A percentile compares a stretch with the other conserved stretches of the same genome.
These are phyloP conservation scores for Erannis defoliaria DNA, from an alignment of 2,888 invertebrate genomes.

Conservation along the genomic window DNA sequence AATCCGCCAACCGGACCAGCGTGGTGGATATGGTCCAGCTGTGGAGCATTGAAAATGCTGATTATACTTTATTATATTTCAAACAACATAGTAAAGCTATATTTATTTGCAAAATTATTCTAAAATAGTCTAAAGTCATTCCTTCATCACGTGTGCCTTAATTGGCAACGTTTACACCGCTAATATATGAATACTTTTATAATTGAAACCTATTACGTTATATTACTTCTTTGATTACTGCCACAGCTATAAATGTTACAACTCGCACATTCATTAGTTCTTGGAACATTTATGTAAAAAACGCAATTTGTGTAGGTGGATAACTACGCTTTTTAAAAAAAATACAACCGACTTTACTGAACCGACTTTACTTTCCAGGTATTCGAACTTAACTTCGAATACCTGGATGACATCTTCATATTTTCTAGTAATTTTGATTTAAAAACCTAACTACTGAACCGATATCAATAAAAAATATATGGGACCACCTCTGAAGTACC, in stretches of 20 bases:
- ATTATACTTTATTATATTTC: no score
- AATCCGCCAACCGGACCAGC: no score
- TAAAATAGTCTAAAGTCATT: neutral
- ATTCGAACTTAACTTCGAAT: no score
- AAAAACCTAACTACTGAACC: no score
- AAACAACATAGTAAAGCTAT: neutral
- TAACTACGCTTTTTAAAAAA: neutral
- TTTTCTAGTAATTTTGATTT: no score
- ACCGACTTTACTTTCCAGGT: no score
- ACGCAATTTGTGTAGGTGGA: neutral
- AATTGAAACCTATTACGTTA: neutral
- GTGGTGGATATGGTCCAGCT: no score
- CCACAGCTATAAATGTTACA: neutral
- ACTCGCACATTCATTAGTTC: neutral
- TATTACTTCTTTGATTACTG: neutral
- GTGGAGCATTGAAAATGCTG: no score
- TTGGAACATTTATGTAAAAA: neutral
- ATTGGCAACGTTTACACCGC: neutral
- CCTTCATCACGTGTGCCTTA: neutral
- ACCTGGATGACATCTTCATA: no score
- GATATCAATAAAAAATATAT: no score
- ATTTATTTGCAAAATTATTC: neutral
- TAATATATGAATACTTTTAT: slow-evolving; percentile 1
- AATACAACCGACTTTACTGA: no score
- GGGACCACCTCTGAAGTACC: no score